phyloP scores from a whole-genome alignment of 1,140 invertebrate genomes.

The Coenobita brevimanus region DNA sequence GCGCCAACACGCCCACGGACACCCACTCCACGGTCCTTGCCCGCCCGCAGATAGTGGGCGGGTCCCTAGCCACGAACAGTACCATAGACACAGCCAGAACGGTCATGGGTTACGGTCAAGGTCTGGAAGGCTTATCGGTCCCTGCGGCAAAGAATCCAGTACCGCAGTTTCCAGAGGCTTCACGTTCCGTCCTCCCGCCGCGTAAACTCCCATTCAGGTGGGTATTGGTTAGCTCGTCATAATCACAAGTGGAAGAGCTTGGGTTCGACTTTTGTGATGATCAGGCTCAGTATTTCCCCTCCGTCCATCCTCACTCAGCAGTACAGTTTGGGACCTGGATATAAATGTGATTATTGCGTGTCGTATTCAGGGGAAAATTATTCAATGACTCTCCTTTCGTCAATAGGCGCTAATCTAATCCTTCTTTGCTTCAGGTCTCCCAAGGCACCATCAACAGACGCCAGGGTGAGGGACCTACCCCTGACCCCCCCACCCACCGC shows the following conservation, averaged over 20 bases:
- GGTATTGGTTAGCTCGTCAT: too few species aligned
- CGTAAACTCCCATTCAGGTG: slow-evolving; percentile 2
- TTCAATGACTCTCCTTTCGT: too few species aligned
- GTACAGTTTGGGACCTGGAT: too few species aligned
- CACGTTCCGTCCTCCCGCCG: slow-evolving; percentile 29
- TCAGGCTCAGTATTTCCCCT: too few species aligned
- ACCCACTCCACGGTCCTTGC: slow-evolving; percentile 50
- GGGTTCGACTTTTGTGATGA: too few species aligned
- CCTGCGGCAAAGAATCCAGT: background rate
- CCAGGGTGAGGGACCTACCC: background rate
- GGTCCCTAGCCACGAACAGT: slow-evolving; percentile 55
- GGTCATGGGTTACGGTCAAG: background rate
- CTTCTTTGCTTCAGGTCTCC: background rate
- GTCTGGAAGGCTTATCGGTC: background rate
- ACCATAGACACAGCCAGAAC: slow-evolving; percentile 36
- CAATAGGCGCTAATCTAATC: too few species aligned
- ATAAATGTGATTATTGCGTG: too few species aligned
- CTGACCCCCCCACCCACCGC: slow-evolving; percentile 22
- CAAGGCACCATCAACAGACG: background rate
- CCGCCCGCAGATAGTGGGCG: slow-evolving; percentile 62
- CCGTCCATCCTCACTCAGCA: too few species aligned
- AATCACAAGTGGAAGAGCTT: too few species aligned
- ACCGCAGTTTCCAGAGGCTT: slow-evolving; percentile 12
- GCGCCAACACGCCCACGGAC: slow-evolving; percentile 65
- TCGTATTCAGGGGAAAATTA: too few species aligned